Evolutionary conservation across 2,113 vertebrate species (phyloP), one percentile per base, ranked within the genome.

Genomic region (Chlamydotis undulata): DNA sequence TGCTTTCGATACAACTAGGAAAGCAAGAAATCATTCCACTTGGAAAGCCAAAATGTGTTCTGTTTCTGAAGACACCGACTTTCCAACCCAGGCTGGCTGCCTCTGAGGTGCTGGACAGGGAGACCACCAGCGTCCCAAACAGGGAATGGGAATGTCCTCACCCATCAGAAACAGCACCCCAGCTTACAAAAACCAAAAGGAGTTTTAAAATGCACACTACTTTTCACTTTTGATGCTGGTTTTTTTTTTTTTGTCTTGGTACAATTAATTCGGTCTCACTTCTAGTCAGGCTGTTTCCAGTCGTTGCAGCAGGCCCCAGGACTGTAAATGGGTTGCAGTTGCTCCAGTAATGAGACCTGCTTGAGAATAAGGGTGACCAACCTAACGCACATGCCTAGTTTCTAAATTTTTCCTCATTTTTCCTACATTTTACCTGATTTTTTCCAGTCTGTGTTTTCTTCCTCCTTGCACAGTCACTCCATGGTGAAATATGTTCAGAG

Each of bases 401-500:
- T 56, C 75, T 33, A 57, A 28, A 33, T 39, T 84, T 84, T 74
- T 21, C 17, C 15, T 37, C 28, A 37, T 45, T 65, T 68, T 65
- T 39, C 11, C 60, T 12, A 64, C 7, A 28, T 52, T 83, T 56
- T 43, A 11, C 37, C 18, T 25, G 18, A 52, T 64, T 83, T 94
- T 71, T 74, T 21, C n/a, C 21, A 59, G 22, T 41, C 39, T 37
- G 13, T 11, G 5, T 50, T 78, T 53, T 83, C 33, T 35, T 65
- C 29, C 26, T 61, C 50, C 45, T 69, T n/a, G 26, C 64, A 80
- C 19, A 52, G n/a, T 64, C 15, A 57, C 26, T 76, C 21, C 14
- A 26, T 13, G 16, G 31, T 1, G 1, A 77, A 57, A 22, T 2
- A 65, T 0, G 0, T 14, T 9, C 49, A 0, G 3, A 53, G 43